phyloP scores from a whole-genome alignment of 2,888 invertebrate species.

The Anoncus sp. region DNA sequence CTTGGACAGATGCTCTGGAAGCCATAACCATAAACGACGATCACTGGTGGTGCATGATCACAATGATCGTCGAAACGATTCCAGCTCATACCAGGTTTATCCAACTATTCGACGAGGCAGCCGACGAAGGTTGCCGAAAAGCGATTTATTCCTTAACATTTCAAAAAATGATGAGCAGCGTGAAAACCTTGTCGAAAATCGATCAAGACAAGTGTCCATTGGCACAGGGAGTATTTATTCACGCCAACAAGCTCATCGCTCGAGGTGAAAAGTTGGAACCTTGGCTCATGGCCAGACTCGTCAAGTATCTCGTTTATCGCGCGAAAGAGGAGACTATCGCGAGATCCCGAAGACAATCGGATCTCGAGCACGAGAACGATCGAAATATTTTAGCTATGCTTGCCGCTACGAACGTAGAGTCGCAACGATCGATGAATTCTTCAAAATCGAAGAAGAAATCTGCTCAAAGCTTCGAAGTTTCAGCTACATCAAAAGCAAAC shows the following conservation, averaged over 20 bases:
- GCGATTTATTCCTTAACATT: constrained; percentile 70
- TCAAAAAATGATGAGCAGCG: constrained; percentile 65
- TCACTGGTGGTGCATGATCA: constrained; percentile 75
- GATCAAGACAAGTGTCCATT: constrained; percentile 67
- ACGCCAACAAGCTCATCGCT: constrained; percentile 65
- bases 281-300: constrained; percentile 72
- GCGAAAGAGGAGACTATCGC: constrained; percentile 70
- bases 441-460: constrained; percentile 58
- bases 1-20: constrained; percentile 67
- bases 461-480: constrained; percentile 67
- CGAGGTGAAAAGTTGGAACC: constrained; percentile 63
- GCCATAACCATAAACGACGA: constrained; percentile 73
- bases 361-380: constrained; percentile 68
- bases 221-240: constrained; percentile 70
- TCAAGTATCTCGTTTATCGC: constrained; percentile 76
- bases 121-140: constrained; percentile 69
- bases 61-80: constrained; percentile 73
- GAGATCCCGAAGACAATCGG: constrained; percentile 64
- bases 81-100: constrained; percentile 65
- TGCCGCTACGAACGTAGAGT: constrained; percentile 53
- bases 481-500: constrained; percentile 82
- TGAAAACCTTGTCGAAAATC: constrained; percentile 68
- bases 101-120: constrained; percentile 70
- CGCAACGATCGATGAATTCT: constrained; percentile 46
- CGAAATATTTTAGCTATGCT: constrained; percentile 71